These are phyloP conservation scores for Epinephelus lanceolatus DNA, from an alignment of 2,113 vertebrate genomes.

Conservation along the genomic window DNA sequence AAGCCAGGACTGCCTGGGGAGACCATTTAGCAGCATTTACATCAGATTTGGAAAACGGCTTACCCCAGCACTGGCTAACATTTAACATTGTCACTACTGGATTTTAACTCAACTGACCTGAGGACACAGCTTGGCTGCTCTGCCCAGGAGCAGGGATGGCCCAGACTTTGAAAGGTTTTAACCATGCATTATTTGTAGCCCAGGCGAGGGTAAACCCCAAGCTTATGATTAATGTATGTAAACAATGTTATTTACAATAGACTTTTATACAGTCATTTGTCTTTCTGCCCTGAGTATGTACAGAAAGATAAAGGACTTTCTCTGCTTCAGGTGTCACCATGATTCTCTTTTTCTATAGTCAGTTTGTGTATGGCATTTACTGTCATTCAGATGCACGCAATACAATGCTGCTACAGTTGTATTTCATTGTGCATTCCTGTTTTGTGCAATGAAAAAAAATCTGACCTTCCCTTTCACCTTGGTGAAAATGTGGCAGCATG, in stretches of 20 bases:
- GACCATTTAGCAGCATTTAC: constrained; percentile 30
- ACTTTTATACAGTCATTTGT: neutral
- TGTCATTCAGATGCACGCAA: neutral
- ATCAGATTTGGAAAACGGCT: constrained; percentile 20
- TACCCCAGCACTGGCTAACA: neutral
- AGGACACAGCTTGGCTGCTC: neutral
- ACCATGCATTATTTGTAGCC: neutral
- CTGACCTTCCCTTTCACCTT: too few species aligned
- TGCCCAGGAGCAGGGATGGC: neutral
- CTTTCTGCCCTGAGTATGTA: neutral
- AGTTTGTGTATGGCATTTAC: neutral
- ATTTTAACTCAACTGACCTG: neutral
- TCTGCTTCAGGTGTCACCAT: too few species aligned
- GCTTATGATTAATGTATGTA: neutral
- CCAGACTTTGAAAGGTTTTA: constrained; percentile 2
- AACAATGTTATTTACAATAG: neutral
- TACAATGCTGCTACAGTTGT: too few species aligned
- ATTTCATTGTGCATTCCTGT: too few species aligned
- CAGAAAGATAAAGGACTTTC: too few species aligned
- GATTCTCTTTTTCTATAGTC: neutral
- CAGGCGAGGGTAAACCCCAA: neutral
- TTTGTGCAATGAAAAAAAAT: too few species aligned
- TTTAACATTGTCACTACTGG: constrained; percentile 7
- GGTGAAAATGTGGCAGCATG: too few species aligned
- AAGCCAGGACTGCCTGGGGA: constrained; percentile 4